Base-by-base conservation (phyloP, 2,113 vertebrate genomes). In the Uria lomvia region DNA sequence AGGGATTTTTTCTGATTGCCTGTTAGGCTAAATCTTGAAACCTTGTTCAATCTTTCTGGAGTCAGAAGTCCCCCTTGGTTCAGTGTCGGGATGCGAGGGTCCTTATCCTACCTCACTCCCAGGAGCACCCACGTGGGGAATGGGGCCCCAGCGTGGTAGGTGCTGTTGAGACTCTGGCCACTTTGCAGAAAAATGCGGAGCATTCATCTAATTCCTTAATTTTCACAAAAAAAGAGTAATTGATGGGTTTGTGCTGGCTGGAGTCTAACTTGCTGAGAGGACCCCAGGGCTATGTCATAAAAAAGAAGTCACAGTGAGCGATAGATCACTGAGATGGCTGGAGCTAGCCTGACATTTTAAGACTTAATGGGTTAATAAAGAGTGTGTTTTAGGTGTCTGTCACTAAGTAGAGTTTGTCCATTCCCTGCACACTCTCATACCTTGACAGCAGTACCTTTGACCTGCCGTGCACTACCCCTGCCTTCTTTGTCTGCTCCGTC, bases 311-410 rank as follows among this genome's bases (percentile, higher is more conserved):
- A 70, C n/a, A 8, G 81, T 19, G 71, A 95, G 71, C 32, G 10
- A 95, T 97, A 92, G 91, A 96, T 96, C 93, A 94, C 78, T 0
- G 81, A 59, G 84, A 89, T 88, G 93, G 92, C 93, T 97, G 92
- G 81, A 92, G 92, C 91, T 76, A 42, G 73, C 78, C 92, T 88
- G 93, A 92, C 80, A 13, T 91, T 96, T 96, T 94, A 94, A 96
- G 91, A 73, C 91, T 93, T 94, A 96, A 97, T 95, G 94, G 96
- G 94, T 97, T 97, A 96, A 97, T 96, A 88, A 97, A 96, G 87
- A 81, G 78, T 91, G 82, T 86, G 58, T 22, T 94, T 90, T 79
- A 91, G 94, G 94, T 93, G 91, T 88, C 94, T 86, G 84, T 96
- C 87, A 80, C 80, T 75, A 78, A 88, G 92, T 17, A 56, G 92